Evolutionary conservation across 1,140 invertebrate genomes (phyloP).

Genomic region (Leptinotarsa defecta): DNA sequence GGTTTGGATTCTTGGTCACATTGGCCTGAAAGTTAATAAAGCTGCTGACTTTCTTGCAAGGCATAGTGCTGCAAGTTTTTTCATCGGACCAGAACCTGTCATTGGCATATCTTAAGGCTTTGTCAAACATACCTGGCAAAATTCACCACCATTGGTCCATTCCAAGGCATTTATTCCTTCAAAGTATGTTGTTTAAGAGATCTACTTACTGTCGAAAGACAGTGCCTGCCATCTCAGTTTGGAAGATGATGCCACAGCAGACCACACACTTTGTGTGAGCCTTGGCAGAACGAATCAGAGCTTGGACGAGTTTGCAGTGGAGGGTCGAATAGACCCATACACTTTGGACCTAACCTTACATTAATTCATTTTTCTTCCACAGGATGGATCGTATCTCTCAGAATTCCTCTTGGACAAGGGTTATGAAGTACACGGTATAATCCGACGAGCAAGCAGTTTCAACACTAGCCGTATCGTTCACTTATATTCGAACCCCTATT

Average conservation of each 20-base stretch:
- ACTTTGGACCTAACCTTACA: not conserved
- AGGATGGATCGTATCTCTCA: constrained; percentile 99
- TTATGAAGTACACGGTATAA: constrained; percentile 96
- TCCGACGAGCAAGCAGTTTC: constrained; percentile 92
- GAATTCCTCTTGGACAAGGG: constrained; percentile 95
- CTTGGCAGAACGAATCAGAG: not conserved
- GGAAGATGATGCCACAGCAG: not conserved
- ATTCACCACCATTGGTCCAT: too few relatives aligned
- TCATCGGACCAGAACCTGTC: too few relatives aligned
- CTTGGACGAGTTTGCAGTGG: not conserved
- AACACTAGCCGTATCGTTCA: constrained; percentile 96
- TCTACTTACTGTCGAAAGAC: not conserved
- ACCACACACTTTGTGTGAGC: not conserved
- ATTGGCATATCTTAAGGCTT: too few relatives aligned
- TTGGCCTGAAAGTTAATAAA: too few relatives aligned
- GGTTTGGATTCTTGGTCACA: too few relatives aligned
- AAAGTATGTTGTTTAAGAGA: not conserved
- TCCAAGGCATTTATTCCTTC: too few relatives aligned
- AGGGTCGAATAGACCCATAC: too few relatives aligned
- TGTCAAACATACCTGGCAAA: not conserved
- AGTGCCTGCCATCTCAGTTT: not conserved
- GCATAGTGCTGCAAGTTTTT: too few relatives aligned
- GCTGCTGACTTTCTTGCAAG: too few relatives aligned
- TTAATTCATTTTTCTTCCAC: constrained; percentile 23
- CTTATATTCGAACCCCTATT: constrained; percentile 86